Evolutionary conservation across 2,113 vertebrate species (phyloP).

Genomic region (Silurus asotus): DNA sequence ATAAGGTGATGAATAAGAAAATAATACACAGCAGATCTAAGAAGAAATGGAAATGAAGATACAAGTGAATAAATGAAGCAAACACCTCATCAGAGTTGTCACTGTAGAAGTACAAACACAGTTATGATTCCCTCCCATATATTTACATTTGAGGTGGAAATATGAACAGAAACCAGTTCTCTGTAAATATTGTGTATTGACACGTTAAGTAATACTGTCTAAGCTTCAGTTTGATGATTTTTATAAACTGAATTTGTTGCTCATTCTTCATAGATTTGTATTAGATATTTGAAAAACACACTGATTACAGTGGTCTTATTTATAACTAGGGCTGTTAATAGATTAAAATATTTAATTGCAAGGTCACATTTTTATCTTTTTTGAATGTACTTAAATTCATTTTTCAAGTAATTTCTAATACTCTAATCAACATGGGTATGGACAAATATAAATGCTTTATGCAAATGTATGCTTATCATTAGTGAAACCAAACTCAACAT

Average conservation of each 20-base stretch:
- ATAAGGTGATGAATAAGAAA: conserved; percentile 15
- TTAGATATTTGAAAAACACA: background rate
- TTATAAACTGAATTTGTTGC: background rate
- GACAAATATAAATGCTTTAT: too few relatives aligned
- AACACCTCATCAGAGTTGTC: background rate
- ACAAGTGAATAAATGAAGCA: background rate
- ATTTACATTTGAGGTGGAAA: conserved; percentile 34
- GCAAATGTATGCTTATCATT: too few relatives aligned
- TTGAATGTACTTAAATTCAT: too few relatives aligned
- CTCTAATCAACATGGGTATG: too few relatives aligned
- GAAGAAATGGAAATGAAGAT: background rate
- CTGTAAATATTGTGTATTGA: conserved; percentile 37
- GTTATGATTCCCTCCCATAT: background rate
- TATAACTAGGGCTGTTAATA: background rate
- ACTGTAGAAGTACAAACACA: background rate
- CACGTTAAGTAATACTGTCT: background rate
- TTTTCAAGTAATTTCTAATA: too few relatives aligned
- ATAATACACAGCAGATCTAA: background rate
- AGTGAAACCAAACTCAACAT: too few relatives aligned
- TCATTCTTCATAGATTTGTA: background rate
- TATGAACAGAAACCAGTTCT: conserved; percentile 44
- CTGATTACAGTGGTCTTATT: background rate
- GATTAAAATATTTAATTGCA: too few relatives aligned
- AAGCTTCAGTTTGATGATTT: background rate
- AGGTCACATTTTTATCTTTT: too few relatives aligned